Base-by-base conservation (phyloP, 2,113 vertebrate genomes). In the Thermophis baileyi region DNA sequence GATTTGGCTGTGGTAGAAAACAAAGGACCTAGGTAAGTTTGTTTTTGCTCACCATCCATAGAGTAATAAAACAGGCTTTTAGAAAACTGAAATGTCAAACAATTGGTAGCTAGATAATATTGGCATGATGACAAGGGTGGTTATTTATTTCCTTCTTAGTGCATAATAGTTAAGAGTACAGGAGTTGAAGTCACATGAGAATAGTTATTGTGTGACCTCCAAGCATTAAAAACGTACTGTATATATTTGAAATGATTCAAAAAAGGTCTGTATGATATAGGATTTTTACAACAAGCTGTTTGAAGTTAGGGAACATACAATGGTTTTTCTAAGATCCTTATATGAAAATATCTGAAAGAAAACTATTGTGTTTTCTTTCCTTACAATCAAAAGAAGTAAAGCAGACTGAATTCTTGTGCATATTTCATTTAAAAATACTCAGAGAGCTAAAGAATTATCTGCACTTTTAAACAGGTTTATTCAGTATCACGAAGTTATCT, bases 121-220 rank as follows among this genome's bases (percentile, higher is more conserved):
- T 91, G 53, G 92, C 92, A 85, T 89, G 93, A 91, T 81, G 57
- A 91, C 92, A 93, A 54, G 93, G 90, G 54, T 92, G 88, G 93
- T 90, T 96, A 85, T 60, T 81, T 94, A 90, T 96, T 95, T 95
- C 46, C n/a, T 94, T 51, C 11, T 89, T 87, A 94, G 88, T 51
- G 4, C 49, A 51, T 24, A 87, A 55, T 93, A 91, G 74, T 87
- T 95, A 88, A 60, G 25, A 91, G 92, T 92, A 40, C 87, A 87
- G 95, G 94, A 94, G 95, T 93, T 96, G 91, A 85, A 92, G 88
- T 92, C 90, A 25, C 89, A 53, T 92, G 87, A 94, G 94, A 93
- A 53, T 89, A 91, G 81, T 44, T 93, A 95, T 93, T 94, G 93
- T 94, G 93, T 97, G 97, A 97, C 96, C 96, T 98, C 97, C 95